Evolutionary conservation across 1,140 invertebrate species (phyloP).

Genomic region (Paramacrobiotus metropolitanus): DNA sequence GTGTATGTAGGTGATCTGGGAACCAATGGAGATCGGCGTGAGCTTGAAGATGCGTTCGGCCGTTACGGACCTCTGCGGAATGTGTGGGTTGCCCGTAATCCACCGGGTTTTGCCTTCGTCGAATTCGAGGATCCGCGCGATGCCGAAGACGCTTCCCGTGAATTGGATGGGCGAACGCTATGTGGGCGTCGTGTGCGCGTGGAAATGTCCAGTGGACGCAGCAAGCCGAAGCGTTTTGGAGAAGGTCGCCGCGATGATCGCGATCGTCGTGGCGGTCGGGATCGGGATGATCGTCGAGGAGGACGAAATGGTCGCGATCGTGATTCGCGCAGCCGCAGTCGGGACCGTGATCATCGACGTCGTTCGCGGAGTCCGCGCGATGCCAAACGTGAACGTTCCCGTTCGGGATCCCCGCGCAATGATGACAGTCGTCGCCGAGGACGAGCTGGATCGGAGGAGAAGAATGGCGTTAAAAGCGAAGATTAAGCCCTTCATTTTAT

Average conservation of each 20-base stretch:
- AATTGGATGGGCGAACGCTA: slow-evolving; percentile 48
- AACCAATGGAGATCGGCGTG: slow-evolving; percentile 56
- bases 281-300: slow-evolving; percentile 29
- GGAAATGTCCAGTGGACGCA: slow-evolving; percentile 55
- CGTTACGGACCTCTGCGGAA: slow-evolving; percentile 78
- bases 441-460: neutral
- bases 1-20: slow-evolving; percentile 82
- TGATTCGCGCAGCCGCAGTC: neutral
- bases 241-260: slow-evolving; percentile 17
- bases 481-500: no score
- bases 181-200: slow-evolving; percentile 71
- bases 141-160: slow-evolving; percentile 68
- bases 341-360: neutral
- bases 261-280: slow-evolving; percentile 29
- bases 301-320: slow-evolving; percentile 14
- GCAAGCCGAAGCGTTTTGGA: slow-evolving; percentile 26
- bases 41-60: slow-evolving; percentile 73
- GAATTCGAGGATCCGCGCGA: slow-evolving; percentile 84
- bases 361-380: neutral
- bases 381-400: neutral
- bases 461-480: no score
- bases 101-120: slow-evolving; percentile 81
- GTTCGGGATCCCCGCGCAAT: neutral
- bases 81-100: slow-evolving; percentile 82
- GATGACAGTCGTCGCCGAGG: neutral